Evolutionary conservation across 2,113 vertebrate species (phyloP).

Genomic region (Clarias gariepinus): DNA sequence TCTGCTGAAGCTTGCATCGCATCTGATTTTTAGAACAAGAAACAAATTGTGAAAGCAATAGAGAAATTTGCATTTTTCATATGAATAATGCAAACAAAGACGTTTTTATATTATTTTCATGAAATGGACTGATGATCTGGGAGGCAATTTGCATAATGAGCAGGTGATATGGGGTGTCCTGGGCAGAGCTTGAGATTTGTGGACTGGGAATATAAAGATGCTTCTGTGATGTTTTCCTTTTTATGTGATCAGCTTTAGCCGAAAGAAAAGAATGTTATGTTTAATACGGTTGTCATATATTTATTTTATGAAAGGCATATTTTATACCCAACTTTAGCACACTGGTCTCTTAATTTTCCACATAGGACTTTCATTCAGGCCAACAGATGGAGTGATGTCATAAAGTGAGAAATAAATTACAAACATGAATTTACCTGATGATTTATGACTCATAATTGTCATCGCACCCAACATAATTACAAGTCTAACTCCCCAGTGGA

Average conservation of each 20-base stretch:
- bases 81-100: constrained; percentile 47
- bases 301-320: not conserved
- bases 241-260: not conserved
- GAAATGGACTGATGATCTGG: constrained; percentile 47
- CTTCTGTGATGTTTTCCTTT: constrained; percentile 14
- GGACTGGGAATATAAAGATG: constrained; percentile 28
- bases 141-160: constrained; percentile 49
- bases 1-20: not conserved
- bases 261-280: not conserved
- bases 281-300: not conserved
- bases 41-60: constrained; percentile 31
- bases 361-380: constrained; percentile 28
- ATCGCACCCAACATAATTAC: constrained; percentile 31
- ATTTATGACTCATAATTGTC: constrained; percentile 43
- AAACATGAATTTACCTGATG: constrained; percentile 9
- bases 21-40: constrained; percentile 22
- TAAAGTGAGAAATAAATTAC: constrained; percentile 31
- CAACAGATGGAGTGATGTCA: constrained; percentile 28
- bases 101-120: constrained; percentile 47
- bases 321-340: constrained; percentile 32
- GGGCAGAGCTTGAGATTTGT: constrained; percentile 18
- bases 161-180: constrained; percentile 21
- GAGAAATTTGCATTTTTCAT: constrained; percentile 34
- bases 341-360: constrained; percentile 18
- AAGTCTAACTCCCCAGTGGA: constrained; percentile 27